Evolutionary conservation across 1,140 invertebrate species (phyloP).

Genomic region (Bilobella aurantiaca): DNA sequence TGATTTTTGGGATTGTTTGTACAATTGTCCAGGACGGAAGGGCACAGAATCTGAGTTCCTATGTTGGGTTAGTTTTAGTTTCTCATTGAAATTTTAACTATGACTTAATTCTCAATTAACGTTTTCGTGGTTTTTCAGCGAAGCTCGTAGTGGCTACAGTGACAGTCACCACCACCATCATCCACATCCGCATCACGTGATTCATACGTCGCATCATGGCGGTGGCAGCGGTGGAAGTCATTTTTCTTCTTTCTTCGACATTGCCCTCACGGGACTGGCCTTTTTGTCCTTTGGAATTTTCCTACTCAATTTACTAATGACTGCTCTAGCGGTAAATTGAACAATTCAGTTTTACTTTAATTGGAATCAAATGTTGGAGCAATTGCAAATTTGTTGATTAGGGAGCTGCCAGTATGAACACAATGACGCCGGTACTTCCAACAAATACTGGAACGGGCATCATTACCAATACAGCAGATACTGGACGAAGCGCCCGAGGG

Average conservation of each 20-base stretch:
- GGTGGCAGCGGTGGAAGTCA: slow-evolving; percentile 17
- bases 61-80: background rate
- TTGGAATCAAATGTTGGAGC: too few relatives aligned
- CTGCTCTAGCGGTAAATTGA: slow-evolving; percentile 31
- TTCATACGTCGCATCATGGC: background rate
- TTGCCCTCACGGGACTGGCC: slow-evolving; percentile 34
- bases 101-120: too few relatives aligned
- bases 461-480: background rate
- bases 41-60: background rate
- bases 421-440: background rate
- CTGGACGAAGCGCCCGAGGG: background rate
- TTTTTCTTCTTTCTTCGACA: slow-evolving; percentile 31
- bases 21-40: too few relatives aligned
- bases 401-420: background rate
- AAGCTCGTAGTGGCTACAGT: background rate
- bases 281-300: slow-evolving; percentile 34
- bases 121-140: background rate
- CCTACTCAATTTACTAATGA: slow-evolving; percentile 33
- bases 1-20: too few relatives aligned
- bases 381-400: background rate
- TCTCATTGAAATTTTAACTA: background rate
- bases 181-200: background rate
- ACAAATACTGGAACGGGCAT: slow-evolving; percentile 10
- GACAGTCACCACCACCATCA: background rate
- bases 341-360: too few relatives aligned